Base-by-base conservation (phyloP, 1,140 invertebrate species). In the Armadillidium nasatum region DNA sequence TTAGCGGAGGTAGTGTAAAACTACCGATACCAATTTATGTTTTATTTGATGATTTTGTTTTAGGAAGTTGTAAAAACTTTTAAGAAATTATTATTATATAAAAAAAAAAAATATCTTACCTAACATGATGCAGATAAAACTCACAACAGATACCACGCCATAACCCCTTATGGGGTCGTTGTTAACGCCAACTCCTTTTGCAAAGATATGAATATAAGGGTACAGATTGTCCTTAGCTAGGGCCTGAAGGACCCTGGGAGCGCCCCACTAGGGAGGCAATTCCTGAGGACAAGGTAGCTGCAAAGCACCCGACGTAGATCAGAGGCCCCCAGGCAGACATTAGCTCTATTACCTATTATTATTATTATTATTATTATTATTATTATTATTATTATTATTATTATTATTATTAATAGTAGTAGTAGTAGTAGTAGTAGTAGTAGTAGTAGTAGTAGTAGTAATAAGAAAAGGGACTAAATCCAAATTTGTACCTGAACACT, bases 281-380 rank as follows among this genome's bases (percentile, higher is more conserved):
- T 2, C 97, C 96, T 1, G 96, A 98, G 43, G 94, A 97, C 0
- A 99, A 85, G 0, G 96, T 98, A 0, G 97, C 97, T 0, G 97
- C 96, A 85, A 97, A 98, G 83, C 97, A 98, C 15, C 97, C 96
- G 7, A 91, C 92, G 82, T 96, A 97, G 81, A 98, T 97, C 0
- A 99, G 87, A 0, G 93, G 93, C 33, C 33, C 33, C 33, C 33
- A 33, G 33, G 33, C 33, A 33, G 33, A 33, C 33, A 33, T 33
- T 33, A 33, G 33, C 33, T 33, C 33, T 33, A 33, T 33, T 6
- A 33, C 33, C 33, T 33, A 33, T 33, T 33, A 33, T 33, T 33
- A 33, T 33, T 33, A 33, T 33, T 33, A 33, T 33, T 33, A 33
- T 33, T 33, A 33, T 33, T 33, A 33, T 33, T 33, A 33, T 33